These are phyloP conservation scores for Phalacrocorax carbo DNA, from an alignment of 2,113 vertebrate genomes.

Conservation along the genomic window DNA sequence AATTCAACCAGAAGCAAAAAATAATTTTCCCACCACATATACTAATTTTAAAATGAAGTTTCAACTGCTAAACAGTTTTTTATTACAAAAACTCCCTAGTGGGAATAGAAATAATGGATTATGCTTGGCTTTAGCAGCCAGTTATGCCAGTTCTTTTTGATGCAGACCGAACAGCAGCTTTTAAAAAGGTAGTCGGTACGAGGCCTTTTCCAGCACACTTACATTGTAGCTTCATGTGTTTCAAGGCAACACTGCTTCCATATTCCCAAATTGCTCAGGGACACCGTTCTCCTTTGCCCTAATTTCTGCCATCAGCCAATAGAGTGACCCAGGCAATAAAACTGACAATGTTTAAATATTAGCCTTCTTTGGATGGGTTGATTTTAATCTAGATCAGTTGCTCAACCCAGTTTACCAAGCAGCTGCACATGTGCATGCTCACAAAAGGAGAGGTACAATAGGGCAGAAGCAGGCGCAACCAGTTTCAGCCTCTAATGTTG, in stretches of 20 bases:
- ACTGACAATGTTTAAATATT: background rate
- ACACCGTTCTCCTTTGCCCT: background rate
- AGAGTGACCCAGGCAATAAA: background rate
- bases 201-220: background rate
- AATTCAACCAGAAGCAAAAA: background rate
- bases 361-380: background rate
- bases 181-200: background rate
- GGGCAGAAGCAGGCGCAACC: background rate
- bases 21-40: background rate
- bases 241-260: background rate
- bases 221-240: background rate
- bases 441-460: background rate
- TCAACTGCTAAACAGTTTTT: background rate
- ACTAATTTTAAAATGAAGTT: background rate
- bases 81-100: background rate
- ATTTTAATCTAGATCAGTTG: background rate
- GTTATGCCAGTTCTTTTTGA: background rate
- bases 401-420: background rate
- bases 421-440: rapidly evolving
- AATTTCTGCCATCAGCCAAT: background rate
- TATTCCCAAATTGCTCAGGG: background rate
- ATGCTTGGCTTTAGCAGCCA: background rate
- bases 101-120: background rate
- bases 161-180: background rate
- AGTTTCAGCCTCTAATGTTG: background rate